phyloP scores from a whole-genome alignment of 2,888 invertebrate species.

The Xanthorhoe designata region DNA sequence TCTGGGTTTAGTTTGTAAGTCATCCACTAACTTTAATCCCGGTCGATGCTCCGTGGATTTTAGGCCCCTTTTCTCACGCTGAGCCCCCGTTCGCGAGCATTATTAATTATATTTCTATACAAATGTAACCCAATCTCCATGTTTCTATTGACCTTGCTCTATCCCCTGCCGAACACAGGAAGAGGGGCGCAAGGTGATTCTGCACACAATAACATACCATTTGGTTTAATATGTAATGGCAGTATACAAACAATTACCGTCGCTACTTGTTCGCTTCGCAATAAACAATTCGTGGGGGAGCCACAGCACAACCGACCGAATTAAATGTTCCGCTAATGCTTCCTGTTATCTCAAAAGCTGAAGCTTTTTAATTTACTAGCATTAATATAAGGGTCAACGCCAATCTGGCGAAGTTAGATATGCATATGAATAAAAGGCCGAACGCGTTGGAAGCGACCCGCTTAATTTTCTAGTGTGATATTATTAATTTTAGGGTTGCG shows the following conservation, averaged over 20 bases:
- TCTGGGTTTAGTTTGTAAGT: constrained; percentile 51
- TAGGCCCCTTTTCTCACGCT: constrained; percentile 59
- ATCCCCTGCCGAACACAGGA: constrained; percentile 55
- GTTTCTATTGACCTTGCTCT: constrained; percentile 63
- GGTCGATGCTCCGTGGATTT: constrained; percentile 50
- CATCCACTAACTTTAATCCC: constrained; percentile 51
- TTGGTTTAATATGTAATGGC: constrained; percentile 46
- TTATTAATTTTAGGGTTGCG: constrained; percentile 75
- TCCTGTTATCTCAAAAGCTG: constrained; percentile 39
- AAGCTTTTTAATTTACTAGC: constrained; percentile 56
- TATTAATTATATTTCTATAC: constrained; percentile 59
- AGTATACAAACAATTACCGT: constrained; percentile 57
- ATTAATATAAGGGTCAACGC: constrained; percentile 58
- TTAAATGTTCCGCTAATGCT: constrained; percentile 49
- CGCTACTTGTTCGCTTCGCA: constrained; percentile 56
- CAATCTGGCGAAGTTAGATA: constrained; percentile 66
- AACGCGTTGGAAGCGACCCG: constrained; percentile 51
- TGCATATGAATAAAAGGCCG: constrained; percentile 58
- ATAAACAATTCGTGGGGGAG: constrained; percentile 57
- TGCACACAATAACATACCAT: constrained; percentile 53
- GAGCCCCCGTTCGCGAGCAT: constrained; percentile 46
- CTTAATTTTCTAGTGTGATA: constrained; percentile 74
- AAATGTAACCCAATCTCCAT: constrained; percentile 47
- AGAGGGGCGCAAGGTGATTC: constrained; percentile 64
- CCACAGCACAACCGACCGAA: constrained; percentile 54